A percentile compares a stretch with the other conserved stretches of the same genome.
Conservation (phyloP, 2,888 invertebrate species). For the Amiota mariae region DNA sequence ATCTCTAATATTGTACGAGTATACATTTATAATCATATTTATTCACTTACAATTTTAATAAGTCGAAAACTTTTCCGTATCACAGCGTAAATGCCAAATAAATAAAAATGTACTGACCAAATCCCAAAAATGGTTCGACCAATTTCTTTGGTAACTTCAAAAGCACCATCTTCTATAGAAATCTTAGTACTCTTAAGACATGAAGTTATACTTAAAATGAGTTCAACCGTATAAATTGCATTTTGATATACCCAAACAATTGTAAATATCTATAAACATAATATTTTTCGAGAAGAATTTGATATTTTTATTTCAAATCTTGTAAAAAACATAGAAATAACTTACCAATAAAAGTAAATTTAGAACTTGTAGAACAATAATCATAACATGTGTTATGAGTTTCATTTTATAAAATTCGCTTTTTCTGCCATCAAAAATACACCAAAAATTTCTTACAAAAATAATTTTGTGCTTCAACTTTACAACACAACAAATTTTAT, state of each 20-base stretch:
- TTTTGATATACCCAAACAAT: neutral
- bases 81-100: neutral
- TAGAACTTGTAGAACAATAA: neutral
- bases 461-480: too few species aligned
- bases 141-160: neutral
- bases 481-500: neutral
- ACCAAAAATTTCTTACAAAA: too few species aligned
- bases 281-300: neutral
- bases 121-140: neutral
- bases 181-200: neutral
- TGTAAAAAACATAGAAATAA: neutral
- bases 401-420: neutral
- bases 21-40: too few species aligned
- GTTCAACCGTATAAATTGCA: neutral
- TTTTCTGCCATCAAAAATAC: too few species aligned
- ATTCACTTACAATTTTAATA: too few species aligned
- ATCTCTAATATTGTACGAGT: neutral
- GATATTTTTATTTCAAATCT: too few species aligned
- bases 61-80: too few species aligned
- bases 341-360: neutral
- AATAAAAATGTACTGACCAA: neutral
- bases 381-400: neutral
- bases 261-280: neutral
- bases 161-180: neutral
- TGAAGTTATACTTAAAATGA: neutral